Base-by-base conservation (phyloP, 2,113 vertebrate species). In the Zapus hudsonius region DNA sequence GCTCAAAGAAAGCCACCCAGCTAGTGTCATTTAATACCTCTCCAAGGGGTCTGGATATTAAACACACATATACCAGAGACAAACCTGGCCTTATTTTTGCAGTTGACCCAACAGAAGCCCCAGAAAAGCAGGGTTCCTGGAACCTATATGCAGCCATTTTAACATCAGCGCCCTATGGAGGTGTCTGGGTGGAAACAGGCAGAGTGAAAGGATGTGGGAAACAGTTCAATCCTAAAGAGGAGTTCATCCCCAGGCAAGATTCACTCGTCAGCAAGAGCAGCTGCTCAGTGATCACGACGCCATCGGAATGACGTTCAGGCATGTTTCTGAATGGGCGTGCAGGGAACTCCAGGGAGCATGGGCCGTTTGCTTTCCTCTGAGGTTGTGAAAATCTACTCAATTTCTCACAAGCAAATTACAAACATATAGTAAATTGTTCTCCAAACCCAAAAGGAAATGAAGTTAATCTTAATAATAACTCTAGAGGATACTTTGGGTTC, bases 111-210 rank as follows among this genome's bases (percentile, higher is more conserved):
- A 44, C 15, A 69, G 92, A 69, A 86, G 55, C 64, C 89, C n/a
- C n/a, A 40, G 96, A 90, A 82, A 95, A 76, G 38, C 44, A 87
- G 81, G 7, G 23, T 87, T 95, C 59, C 27, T 90, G 84, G 72
- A 84, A 84, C 76, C 93, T 7, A 76, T 90, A 95, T 95, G 89
- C 82, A 90, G 64, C 87, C 95, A 82, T 85, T 97, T 92, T 87
- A 95, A 67, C 93, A 94, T 94, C 72, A 89, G 70, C 57, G 38
- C 33, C 23, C 92, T 87, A 94, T 93, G 96, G 89, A 97, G 88
- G 96, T 33, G 40, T 29, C 73, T 61, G 63, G 63, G 84, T 92
- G 95, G 90, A 93, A 94, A 97, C 81, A 89, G 91, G 91, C 61
- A 11, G 33, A 91, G 87, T 27, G 69, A 23, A 95, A 83, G 95